Base-by-base conservation (phyloP, 1,140 invertebrate species). In the Mya arenaria region DNA sequence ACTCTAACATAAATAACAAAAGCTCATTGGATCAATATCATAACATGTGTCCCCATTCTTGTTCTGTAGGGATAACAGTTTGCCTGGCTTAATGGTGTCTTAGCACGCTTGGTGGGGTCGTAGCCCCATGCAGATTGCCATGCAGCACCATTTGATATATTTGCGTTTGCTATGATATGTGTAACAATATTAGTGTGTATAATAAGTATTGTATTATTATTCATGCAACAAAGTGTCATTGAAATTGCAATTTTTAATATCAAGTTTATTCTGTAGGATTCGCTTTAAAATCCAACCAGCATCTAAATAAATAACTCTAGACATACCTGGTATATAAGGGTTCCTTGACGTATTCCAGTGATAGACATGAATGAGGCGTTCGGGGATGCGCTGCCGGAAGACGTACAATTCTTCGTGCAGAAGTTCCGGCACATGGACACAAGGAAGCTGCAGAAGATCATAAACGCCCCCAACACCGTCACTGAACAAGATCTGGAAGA, bases 401-500 rank as follows among this genome's bases (percentile, higher is more conserved):
- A 71, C 30, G 39, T 71, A n/a, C 66, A 71, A 30, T 71, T 71
- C 32, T 71, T 71, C 41, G 25, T 44, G 19, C 44, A 52, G 19
- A 25, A 48, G 25, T 71, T 48, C 25, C 17, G 23, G 2, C 44
- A 52, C 66, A 71, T 71, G 66, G 37, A 44, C 41, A 44, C 44
- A 52, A 28, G 19, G 5, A 48, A 44, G 28, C 28, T 71, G n/a
- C 10, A 44, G 39, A 71, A 71, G n/a, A 28, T 71, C 32, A n/a
- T n/a, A 37, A 36, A 71, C 25, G 3, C 37, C 8, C 66, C 66
- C 19, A 30, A 28, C 30, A 48, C 66, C 30, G 25, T 71, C 6
- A 19, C 17, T 19, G 34, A 37, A n/a, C 5, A 13, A n/a, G 66
- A 71, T 23, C 2, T 71, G 1, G 39, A 48, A 30, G 66, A 48